Conservation (phyloP, 2,797 vertebrate species). For the Rousettus madagascariensis region DNA sequence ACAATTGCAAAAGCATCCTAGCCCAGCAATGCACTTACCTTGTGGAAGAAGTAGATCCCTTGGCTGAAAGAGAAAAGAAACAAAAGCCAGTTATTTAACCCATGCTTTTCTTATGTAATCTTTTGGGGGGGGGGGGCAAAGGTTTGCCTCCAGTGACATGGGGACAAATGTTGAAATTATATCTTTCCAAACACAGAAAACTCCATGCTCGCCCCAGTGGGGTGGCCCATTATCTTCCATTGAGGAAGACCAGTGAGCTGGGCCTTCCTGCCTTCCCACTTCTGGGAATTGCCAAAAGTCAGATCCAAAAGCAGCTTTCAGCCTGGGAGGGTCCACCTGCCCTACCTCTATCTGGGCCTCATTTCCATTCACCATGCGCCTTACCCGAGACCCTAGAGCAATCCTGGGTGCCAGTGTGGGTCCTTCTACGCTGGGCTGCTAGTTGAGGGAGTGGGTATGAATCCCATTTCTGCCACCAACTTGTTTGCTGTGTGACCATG, state of each 20-base stretch:
- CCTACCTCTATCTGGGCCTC: neutral
- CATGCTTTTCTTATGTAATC: neutral
- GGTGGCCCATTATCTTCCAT: neutral
- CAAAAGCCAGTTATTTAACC: neutral
- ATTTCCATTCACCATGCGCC: neutral
- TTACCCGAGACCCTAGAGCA: neutral
- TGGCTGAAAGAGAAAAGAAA: constrained; percentile 79
- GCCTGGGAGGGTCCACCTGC: neutral
- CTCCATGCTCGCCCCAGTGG: neutral
- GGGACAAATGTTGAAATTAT: neutral
- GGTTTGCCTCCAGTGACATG: neutral
- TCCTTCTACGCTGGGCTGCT: neutral
- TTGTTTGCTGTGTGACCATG: neutral
- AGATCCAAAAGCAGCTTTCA: neutral
- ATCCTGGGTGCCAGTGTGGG: neutral
- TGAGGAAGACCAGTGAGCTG: neutral
- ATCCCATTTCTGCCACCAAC: neutral
- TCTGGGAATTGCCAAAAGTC: neutral
- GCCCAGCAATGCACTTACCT: constrained; percentile 72
- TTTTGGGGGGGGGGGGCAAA: neutral
- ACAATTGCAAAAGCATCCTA: neutral
- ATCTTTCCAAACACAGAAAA: neutral
- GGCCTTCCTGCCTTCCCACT: neutral
- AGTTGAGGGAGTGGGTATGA: neutral
- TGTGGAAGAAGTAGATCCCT: constrained; percentile 84